These are phyloP conservation scores for Arvicanthis niloticus DNA, from an alignment of 2,113 vertebrate species.

Conservation along the genomic window DNA sequence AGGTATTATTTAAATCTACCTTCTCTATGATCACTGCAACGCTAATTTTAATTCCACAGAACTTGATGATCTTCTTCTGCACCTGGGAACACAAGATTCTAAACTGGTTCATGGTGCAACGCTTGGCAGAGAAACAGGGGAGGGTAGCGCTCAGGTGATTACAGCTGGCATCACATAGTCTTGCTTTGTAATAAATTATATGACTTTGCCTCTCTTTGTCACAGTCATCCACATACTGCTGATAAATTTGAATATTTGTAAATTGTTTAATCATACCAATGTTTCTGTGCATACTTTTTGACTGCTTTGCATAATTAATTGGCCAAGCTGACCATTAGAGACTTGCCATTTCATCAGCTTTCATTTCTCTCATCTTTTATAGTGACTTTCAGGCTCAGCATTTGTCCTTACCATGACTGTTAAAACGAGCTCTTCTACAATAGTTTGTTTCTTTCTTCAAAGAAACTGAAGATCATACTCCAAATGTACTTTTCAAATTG, in stretches of 20 bases:
- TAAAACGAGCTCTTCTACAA: not conserved
- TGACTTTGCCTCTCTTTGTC: not conserved
- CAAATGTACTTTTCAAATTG: not conserved
- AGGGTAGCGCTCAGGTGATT: accelerated
- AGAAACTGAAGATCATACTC: not conserved
- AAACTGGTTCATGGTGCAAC: not conserved
- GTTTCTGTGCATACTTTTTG: conserved; percentile 9
- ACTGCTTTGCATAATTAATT: not conserved
- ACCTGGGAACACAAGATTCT: not conserved
- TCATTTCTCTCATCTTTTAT: too few species aligned
- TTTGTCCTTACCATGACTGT: not conserved
- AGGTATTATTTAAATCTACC: not conserved
- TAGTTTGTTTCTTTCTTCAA: conserved; percentile 30
- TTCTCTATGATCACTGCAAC: not conserved
- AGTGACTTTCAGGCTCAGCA: not conserved
- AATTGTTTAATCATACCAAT: not conserved
- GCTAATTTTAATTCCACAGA: not conserved
- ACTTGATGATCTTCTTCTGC: not conserved
- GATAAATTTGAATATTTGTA: not conserved
- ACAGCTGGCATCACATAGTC: not conserved
- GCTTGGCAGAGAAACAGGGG: not conserved
- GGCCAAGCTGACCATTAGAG: not conserved
- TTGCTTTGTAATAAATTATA: not conserved
- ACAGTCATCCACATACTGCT: not conserved
- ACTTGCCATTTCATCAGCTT: not conserved